Evolutionary conservation across 2,797 vertebrate species (phyloP).

Genomic region (Malurus leucopterus): DNA sequence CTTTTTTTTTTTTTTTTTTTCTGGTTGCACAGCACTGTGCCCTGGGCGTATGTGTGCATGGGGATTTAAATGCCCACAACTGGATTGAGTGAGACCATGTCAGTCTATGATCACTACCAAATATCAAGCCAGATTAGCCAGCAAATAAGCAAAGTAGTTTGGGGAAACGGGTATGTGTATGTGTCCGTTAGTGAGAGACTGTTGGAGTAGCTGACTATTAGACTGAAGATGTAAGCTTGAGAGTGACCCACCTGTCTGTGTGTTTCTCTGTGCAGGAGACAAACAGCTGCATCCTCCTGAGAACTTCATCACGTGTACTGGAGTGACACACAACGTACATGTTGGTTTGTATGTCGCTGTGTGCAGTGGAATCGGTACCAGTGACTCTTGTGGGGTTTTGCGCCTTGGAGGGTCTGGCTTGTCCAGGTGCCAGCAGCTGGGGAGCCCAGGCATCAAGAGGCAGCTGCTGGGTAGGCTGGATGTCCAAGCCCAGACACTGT

Average conservation of each 20-base stretch:
- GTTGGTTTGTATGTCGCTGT: background rate
- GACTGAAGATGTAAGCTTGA: background rate
- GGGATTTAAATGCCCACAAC: background rate
- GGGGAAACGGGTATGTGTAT: background rate
- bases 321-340: background rate
- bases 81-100: background rate
- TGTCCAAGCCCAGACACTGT: background rate
- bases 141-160: background rate
- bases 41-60: background rate
- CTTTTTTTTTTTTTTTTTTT: background rate
- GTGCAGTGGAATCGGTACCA: background rate
- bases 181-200: background rate
- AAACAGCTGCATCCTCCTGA: background rate
- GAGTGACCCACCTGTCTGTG: background rate
- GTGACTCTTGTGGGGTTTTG: background rate
- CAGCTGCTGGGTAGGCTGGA: background rate
- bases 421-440: background rate
- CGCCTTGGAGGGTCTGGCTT: background rate
- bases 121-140: background rate
- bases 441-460: background rate
- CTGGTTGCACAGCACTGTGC: background rate
- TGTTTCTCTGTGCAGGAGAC: background rate
- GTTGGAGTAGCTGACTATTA: background rate
- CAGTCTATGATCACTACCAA: background rate
- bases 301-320: background rate